Evolutionary conservation across 2,113 vertebrate species (phyloP).

Genomic region (Dipodomys spectabilis): DNA sequence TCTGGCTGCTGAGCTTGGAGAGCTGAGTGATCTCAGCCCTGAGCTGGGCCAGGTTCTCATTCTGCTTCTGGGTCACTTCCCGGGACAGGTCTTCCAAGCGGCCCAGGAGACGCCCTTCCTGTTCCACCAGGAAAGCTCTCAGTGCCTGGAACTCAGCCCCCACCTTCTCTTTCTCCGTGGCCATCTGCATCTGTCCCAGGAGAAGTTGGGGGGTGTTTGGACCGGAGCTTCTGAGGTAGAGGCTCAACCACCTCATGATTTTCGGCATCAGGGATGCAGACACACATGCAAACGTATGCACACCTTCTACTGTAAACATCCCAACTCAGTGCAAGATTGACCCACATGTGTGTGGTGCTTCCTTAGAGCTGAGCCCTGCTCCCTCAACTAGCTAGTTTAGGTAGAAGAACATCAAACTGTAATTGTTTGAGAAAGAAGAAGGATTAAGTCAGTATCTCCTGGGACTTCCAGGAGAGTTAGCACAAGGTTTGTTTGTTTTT

Average conservation of each 20-base stretch:
- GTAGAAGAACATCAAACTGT: neutral
- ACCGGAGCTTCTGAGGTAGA: neutral
- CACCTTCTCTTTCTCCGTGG: constrained; percentile 82
- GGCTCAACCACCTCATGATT: neutral
- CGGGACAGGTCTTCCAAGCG: constrained; percentile 86
- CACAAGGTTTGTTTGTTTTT: neutral
- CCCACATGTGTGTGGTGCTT: neutral
- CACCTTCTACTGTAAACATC: neutral
- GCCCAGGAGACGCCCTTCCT: constrained; percentile 84
- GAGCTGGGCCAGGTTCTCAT: constrained; percentile 85
- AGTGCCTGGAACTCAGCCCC: constrained; percentile 84
- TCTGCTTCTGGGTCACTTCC: constrained; percentile 82
- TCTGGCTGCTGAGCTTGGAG: constrained; percentile 84
- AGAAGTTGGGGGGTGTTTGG: neutral
- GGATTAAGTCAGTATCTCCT: neutral
- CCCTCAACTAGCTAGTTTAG: neutral
- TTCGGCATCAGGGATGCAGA: neutral
- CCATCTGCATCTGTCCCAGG: constrained; percentile 76
- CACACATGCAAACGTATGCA: accelerated
- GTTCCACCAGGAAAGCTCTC: constrained; percentile 84
- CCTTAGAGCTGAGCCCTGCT: neutral
- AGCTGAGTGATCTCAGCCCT: constrained; percentile 84
- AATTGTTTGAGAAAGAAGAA: neutral
- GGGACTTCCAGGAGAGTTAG: neutral
- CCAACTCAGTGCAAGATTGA: neutral